Conservation (phyloP, 2,797 vertebrate genomes). For the Salarias fasciatus region DNA sequence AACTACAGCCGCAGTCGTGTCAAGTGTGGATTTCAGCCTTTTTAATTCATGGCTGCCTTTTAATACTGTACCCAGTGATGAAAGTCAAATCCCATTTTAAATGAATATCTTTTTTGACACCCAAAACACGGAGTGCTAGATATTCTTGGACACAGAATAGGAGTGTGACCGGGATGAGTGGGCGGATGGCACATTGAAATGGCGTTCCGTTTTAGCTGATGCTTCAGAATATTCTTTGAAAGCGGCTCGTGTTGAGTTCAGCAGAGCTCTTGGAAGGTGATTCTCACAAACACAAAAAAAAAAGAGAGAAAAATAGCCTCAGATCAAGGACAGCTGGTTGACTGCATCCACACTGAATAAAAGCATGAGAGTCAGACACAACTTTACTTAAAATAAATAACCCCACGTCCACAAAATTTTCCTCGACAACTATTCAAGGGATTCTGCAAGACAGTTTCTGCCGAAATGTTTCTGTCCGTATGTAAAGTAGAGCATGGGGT, state of each 20-base stretch:
- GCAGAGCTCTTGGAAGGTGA: slow-evolving; percentile 30
- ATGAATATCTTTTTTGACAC: slow-evolving; percentile 43
- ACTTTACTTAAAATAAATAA: slow-evolving; percentile 22
- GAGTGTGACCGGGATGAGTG: slow-evolving; percentile 43
- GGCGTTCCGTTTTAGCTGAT: slow-evolving; percentile 34
- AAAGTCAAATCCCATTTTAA: slow-evolving; percentile 52
- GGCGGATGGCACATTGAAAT: slow-evolving; percentile 42
- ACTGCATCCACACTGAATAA: slow-evolving; percentile 28
- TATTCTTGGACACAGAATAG: slow-evolving; percentile 47
- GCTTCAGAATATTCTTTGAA: slow-evolving; percentile 41
- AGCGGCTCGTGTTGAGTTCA: slow-evolving; percentile 20
- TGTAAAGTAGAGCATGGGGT: slow-evolving; percentile 46
- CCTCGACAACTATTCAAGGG: slow-evolving; percentile 16
- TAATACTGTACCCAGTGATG: slow-evolving; percentile 33
- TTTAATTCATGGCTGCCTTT: slow-evolving; percentile 16
- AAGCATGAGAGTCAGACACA: slow-evolving; percentile 17
- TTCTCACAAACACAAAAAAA: slow-evolving; percentile 19
- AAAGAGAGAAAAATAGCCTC: slow-evolving; percentile 27
- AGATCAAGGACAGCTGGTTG: slow-evolving; percentile 45
- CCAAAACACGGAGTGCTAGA: slow-evolving; percentile 25
- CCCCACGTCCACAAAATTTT: slow-evolving; percentile 14
- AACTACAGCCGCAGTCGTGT: slow-evolving; percentile 8
- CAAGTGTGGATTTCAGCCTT: slow-evolving; percentile 2
- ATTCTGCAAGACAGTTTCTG: slow-evolving; percentile 17
- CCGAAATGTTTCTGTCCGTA: slow-evolving; percentile 40